Base-by-base conservation (phyloP, 1,140 invertebrate genomes). In the Zaprionus nigranus region DNA sequence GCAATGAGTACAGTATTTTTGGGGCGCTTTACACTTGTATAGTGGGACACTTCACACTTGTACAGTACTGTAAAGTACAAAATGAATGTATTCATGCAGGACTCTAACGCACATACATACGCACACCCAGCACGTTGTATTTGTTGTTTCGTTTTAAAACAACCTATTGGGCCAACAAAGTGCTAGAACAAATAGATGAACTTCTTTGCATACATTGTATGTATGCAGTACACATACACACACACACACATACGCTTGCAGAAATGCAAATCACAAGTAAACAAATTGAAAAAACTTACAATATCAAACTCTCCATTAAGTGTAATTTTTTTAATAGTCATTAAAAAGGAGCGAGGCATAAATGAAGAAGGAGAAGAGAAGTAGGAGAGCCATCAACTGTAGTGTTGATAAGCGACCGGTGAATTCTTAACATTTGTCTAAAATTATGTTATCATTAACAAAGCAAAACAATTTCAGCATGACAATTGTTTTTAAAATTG, bases 251-350 rank as follows among this genome's bases (percentile, higher is more conserved):
- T 73, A 58, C 68, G 76, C 61, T 58, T 17, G 54, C 59, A 63
- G 34, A 65, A 13, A 54, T 58, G 59, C 51, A 40, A 22, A 20
- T 56, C 57, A 65, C 62, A 51, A 26, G 13, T n/a, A 51, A 24
- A 59, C 46, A 71, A 38, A 34, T 66, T 46, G 51, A 63, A 67
- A 67, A 28, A 46, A 26, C 46, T 67, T 59, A 73, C 49, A 56
- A 62, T 36, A 40, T 24, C 51, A 67, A 72, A 80, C 56, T 81
- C 81, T 90, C 70, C 80, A 83, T 84, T 90, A 90, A 81, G 81
- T 90, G 72, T 90, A 90, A 83, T 83, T 78, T 88, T 79, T 77
- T 79, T 67, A 36, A 70, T 82, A 80, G 66, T 71, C 24, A 74
- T 85, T 79, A 73, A 54, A 81, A 83, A 73, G 30, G 9, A 34